A percentile compares a stretch with the other conserved stretches of the same genome.
Evolutionary conservation across 1,140 invertebrate genomes (phyloP).

Genomic region (Bombus impatiens): DNA sequence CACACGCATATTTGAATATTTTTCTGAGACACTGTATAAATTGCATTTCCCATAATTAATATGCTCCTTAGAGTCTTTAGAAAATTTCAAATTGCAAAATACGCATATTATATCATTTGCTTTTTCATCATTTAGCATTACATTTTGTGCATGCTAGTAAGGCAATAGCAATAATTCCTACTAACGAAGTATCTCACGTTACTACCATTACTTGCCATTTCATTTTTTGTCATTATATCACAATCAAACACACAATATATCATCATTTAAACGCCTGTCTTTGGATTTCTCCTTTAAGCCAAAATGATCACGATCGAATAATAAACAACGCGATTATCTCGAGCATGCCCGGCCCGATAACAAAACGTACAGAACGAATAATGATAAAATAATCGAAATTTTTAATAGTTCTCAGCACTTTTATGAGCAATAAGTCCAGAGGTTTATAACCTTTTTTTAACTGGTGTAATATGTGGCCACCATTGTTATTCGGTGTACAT

Average conservation of each 20-base stretch:
- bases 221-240: neutral
- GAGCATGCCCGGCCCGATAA: neutral
- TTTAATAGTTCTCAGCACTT: neutral
- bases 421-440: neutral
- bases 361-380: neutral
- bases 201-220: neutral
- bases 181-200: too few species aligned
- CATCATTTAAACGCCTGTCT: neutral
- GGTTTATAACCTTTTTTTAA: neutral
- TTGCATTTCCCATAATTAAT: neutral
- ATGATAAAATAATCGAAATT: neutral
- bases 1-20: neutral
- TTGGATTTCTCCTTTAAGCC: neutral
- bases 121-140: too few species aligned
- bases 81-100: neutral
- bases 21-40: neutral
- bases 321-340: neutral
- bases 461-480: neutral
- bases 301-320: neutral
- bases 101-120: too few species aligned
- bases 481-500: neutral
- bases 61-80: neutral
- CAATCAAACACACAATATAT: neutral
- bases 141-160: too few species aligned
- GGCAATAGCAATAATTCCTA: too few species aligned